Base-by-base conservation (phyloP, 1,140 invertebrate species). In the Sesamia nonagrioides region DNA sequence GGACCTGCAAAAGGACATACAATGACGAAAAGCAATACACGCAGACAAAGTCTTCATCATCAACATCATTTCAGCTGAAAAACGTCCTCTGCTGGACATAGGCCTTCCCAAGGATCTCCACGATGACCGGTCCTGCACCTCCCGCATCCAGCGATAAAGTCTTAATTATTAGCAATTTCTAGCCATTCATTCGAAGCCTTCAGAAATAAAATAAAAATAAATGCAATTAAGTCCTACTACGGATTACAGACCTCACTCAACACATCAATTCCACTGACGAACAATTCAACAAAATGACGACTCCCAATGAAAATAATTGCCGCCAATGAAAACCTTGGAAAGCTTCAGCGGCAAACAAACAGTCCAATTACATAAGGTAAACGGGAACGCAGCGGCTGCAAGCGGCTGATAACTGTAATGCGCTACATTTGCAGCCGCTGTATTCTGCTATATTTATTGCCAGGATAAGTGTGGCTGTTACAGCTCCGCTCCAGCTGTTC, bases 341-440 rank as follows among this genome's bases (percentile, higher is more conserved):
- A 33, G 33, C 33, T 17, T 7, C 27, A 27, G 54, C 37, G 37
- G 8, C 61, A 66, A 37, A 66, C 61, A 66, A 58, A 66, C 61
- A 42, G 61, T 13, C 15, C 61, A 66, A 66, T 66, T 66, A 66
- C 61, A 11, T 42, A 66, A 66, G 61, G 61, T 66, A 66, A 66
- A 66, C 61, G 61, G 35, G 61, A 42, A 13, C 37, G 37, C 9
- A 33, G 54, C 21, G 21, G 21, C 21, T 33, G 54, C 21, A 33
- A 13, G 54, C 11, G 21, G 9, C 45, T 50, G 45, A 50, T 50
- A 50, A 50, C 9, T 50, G 45, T 50, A 50, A 50, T 50, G 45
- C 45, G 45, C 13, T n/a, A 13, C 27, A 27, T 35, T 60, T 35
- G 56, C 56, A 60, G 56, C 56, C 33, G 11, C 17, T 66, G 37